Conservation (phyloP, 2,888 invertebrate genomes). For the Pedicia rivosa region DNA sequence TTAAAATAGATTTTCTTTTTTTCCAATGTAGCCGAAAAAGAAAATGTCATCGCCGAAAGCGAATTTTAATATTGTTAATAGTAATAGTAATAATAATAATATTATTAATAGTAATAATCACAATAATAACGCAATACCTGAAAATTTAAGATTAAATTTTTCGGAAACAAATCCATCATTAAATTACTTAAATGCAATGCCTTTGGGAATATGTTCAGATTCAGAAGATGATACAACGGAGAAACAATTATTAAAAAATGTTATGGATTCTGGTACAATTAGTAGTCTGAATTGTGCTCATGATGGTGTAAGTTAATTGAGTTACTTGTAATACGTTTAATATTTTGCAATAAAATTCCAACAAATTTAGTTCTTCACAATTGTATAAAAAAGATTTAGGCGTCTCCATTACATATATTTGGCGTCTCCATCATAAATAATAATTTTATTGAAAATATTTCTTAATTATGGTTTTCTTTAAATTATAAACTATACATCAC, state of each 20-base stretch:
- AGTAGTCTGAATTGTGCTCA: slow-evolving; percentile 13
- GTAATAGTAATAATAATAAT: slow-evolving; percentile 1
- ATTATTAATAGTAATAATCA: background rate
- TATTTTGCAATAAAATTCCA: too few relatives aligned
- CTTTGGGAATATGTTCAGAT: slow-evolving; percentile 29
- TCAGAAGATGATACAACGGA: slow-evolving; percentile 27
- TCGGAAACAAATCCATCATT: slow-evolving; percentile 2
- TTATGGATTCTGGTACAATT: slow-evolving; percentile 20
- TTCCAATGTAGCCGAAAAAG: too few relatives aligned
- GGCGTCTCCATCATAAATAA: too few relatives aligned
- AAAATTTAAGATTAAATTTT: slow-evolving; percentile 5
- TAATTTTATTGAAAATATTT: too few relatives aligned
- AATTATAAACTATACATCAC: too few relatives aligned
- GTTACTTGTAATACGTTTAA: too few relatives aligned
- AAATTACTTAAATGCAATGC: slow-evolving; percentile 17
- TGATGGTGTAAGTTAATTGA: slow-evolving; percentile 27
- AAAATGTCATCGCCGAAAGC: background rate
- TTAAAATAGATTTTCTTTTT: too few relatives aligned
- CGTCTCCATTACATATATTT: too few relatives aligned
- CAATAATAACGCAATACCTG: slow-evolving; percentile 3
- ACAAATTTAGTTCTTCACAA: too few relatives aligned
- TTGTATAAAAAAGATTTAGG: too few relatives aligned
- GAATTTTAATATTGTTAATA: slow-evolving; percentile 1
- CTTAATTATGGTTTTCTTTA: too few relatives aligned
- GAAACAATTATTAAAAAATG: slow-evolving; percentile 21